These are phyloP conservation scores for Marronus borbonicus DNA, from an alignment of 2,888 invertebrate species.

Conservation along the genomic window DNA sequence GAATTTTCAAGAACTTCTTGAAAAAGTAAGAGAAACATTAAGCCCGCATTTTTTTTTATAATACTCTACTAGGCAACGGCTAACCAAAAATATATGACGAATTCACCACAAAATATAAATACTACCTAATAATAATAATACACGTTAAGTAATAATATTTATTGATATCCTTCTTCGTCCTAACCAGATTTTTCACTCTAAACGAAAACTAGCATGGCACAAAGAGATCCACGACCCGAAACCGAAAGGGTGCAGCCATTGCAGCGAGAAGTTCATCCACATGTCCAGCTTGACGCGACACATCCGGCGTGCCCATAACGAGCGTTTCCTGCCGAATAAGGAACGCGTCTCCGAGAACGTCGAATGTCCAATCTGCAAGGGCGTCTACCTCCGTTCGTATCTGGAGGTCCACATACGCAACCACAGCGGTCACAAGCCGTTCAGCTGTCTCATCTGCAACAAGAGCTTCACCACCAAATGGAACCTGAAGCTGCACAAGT, in stretches of 20 bases:
- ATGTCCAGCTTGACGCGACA: constrained; percentile 87
- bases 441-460: constrained; percentile 86
- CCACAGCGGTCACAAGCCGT: constrained; percentile 85
- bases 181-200: constrained; percentile 79
- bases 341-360: constrained; percentile 78
- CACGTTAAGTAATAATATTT: too few species aligned
- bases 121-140: too few species aligned
- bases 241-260: constrained; percentile 88
- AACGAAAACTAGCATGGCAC: constrained; percentile 89
- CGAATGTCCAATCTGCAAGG: constrained; percentile 85
- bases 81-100: too few species aligned
- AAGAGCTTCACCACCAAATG: constrained; percentile 91
- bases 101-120: too few species aligned
- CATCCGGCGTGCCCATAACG: constrained; percentile 85
- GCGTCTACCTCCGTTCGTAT: constrained; percentile 84
- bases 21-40: too few species aligned
- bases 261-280: constrained; percentile 91
- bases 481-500: constrained; percentile 91
- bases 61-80: too few species aligned
- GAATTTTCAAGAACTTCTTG: too few species aligned
- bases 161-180: neutral
- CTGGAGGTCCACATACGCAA: constrained; percentile 86
- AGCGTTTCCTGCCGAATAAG: constrained; percentile 79
- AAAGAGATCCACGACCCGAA: constrained; percentile 87
- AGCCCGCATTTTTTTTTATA: too few species aligned